Evolutionary conservation across 2,797 vertebrate species (phyloP).

Genomic region (Sebastes dallii): DNA sequence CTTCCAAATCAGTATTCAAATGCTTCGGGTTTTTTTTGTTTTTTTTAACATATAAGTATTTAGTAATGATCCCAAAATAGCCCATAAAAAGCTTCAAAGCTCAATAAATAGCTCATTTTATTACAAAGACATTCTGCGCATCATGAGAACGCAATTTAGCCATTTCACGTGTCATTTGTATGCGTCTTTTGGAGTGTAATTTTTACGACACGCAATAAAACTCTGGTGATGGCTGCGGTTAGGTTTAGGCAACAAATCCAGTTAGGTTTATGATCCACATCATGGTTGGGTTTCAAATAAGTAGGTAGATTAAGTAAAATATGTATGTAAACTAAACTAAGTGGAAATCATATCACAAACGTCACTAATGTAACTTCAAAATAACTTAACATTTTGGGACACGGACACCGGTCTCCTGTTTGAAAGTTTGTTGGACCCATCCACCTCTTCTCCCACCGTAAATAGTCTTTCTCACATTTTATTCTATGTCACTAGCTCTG

Average conservation of each 20-base stretch:
- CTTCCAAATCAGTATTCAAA: background rate
- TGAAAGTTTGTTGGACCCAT: background rate
- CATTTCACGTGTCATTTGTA: no score
- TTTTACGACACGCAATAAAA: background rate
- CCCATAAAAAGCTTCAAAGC: background rate
- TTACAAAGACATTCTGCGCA: background rate
- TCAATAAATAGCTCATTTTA: background rate
- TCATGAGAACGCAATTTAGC: background rate
- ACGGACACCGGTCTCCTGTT: no score
- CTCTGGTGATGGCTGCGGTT: background rate
- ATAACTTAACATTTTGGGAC: no score
- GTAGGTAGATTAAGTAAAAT: background rate
- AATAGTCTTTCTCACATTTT: background rate
- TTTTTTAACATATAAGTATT: background rate
- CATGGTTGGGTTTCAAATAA: background rate
- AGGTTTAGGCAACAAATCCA: background rate
- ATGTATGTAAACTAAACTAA: no score
- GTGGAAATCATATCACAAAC: no score
- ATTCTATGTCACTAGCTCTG: background rate
- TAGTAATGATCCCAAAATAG: background rate
- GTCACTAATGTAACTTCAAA: background rate
- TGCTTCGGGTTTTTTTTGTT: rapidly evolving
- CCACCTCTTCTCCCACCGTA: background rate
- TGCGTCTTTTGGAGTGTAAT: background rate
- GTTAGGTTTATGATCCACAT: background rate